These are phyloP conservation scores for Clinocottus analis DNA, from an alignment of 2,113 vertebrate species.

Conservation along the genomic window DNA sequence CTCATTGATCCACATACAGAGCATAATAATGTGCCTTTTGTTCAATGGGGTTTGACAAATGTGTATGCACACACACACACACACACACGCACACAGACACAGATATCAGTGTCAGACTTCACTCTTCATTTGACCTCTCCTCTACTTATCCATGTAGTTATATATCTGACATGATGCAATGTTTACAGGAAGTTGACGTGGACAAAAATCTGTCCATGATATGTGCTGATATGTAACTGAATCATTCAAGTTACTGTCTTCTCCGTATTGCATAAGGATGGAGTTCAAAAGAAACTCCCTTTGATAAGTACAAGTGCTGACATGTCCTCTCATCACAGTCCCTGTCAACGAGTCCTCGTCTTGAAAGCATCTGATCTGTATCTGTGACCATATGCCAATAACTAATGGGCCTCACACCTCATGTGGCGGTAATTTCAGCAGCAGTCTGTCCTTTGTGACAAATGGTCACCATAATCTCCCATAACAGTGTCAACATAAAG, in stretches of 20 bases:
- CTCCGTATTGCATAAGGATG: constrained; percentile 8
- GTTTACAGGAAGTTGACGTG: constrained; percentile 8
- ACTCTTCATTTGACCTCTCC: constrained; percentile 32
- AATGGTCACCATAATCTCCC: constrained; percentile 72
- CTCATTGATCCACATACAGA: constrained; percentile 71
- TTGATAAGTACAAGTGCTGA: constrained; percentile 2
- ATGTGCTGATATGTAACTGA: neutral
- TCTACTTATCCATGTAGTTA: constrained; percentile 6
- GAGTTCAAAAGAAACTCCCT: neutral
- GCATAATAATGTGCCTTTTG: constrained; percentile 70
- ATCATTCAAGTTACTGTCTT: neutral
- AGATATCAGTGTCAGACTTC: constrained; percentile 38
- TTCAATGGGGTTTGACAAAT: constrained; percentile 60
- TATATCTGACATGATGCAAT: neutral
- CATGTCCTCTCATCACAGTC: constrained; percentile 19
- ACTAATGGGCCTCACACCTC: constrained; percentile 46
- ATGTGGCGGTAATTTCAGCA: constrained; percentile 62
- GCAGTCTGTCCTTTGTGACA: constrained; percentile 67
- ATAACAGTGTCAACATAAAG: constrained; percentile 53
- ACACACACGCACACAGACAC: no score
- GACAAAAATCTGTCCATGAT: constrained; percentile 19
- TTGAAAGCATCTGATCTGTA: constrained; percentile 16
- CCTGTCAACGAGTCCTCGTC: constrained; percentile 11
- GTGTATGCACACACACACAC: constrained; percentile 17
- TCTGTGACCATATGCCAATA: constrained; percentile 56